Percentiles rank a stretch among this genome's conserved stretches.
These are phyloP conservation scores for Gymnoscopelus braueri DNA, from an alignment of 2,797 vertebrate species.

Conservation along the genomic window DNA sequence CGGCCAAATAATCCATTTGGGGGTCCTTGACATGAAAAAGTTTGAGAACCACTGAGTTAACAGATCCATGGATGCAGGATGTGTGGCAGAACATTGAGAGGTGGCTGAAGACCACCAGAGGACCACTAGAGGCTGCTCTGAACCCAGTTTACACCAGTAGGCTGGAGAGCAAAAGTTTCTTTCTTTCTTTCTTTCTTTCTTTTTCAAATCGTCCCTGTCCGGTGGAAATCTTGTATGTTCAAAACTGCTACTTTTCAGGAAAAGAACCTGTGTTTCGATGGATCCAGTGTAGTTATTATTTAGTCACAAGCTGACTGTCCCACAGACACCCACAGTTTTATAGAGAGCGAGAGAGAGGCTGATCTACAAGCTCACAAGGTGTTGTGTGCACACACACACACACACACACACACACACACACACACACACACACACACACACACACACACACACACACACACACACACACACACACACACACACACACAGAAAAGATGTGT, in stretches of 20 bases:
- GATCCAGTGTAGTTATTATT: too few relatives aligned
- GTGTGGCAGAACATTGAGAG: slow-evolving; percentile 8
- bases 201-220: too few relatives aligned
- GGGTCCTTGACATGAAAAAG: too few relatives aligned
- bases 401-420: neutral
- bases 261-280: too few relatives aligned
- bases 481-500: slow-evolving; percentile 57
- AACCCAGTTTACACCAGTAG: slow-evolving; percentile 63
- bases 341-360: neutral
- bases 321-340: too few relatives aligned
- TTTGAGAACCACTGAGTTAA: too few relatives aligned
- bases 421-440: neutral
- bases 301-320: too few relatives aligned
- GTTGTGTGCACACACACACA: neutral
- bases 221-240: too few relatives aligned
- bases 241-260: too few relatives aligned
- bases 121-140: slow-evolving; percentile 79
- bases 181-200: too few relatives aligned
- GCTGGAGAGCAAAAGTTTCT: slow-evolving; percentile 20
- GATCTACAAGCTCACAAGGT: too few relatives aligned
- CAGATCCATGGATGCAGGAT: slow-evolving; percentile 24
- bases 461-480: slow-evolving; percentile 50
- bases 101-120: slow-evolving; percentile 73
- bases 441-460: slow-evolving; percentile 8
- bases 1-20: too few relatives aligned